Percentiles rank a stretch among this genome's conserved stretches.
These are phyloP conservation scores for Coleophora flavipennella DNA, from an alignment of 2,888 invertebrate species.

Conservation along the genomic window DNA sequence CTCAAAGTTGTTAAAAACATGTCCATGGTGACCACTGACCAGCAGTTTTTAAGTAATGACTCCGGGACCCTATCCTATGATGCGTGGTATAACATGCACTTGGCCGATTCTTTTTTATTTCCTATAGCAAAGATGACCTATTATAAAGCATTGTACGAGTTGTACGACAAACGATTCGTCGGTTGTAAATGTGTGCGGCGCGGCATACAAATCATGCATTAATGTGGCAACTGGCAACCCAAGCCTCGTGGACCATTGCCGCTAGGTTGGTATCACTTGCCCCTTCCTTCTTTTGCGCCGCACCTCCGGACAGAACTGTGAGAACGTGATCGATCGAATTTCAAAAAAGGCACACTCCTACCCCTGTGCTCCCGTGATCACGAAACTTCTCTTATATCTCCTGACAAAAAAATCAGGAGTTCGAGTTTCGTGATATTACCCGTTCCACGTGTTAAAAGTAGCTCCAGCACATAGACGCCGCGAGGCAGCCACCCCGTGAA, in stretches of 20 bases:
- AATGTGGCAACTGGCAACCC: conserved; percentile 35
- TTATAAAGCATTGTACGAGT: too few relatives aligned
- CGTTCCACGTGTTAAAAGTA: conserved; percentile 59
- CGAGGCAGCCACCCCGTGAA: conserved; percentile 48
- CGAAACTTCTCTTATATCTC: conserved; percentile 66
- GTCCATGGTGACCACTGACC: too few relatives aligned
- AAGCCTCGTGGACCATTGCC: conserved; percentile 62
- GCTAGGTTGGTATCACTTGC: conserved; percentile 59
- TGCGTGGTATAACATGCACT: too few relatives aligned
- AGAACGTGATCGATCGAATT: conserved; percentile 73
- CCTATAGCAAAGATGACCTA: too few relatives aligned
- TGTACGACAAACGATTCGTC: too few relatives aligned
- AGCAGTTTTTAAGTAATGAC: too few relatives aligned
- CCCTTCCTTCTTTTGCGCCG: conserved; percentile 71
- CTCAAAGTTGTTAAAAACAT: too few relatives aligned
- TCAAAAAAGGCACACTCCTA: conserved; percentile 71
- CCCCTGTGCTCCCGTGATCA: conserved; percentile 70
- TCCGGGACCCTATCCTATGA: too few relatives aligned
- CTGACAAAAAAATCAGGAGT: conserved; percentile 62
- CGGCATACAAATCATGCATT: too few relatives aligned
- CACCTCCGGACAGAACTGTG: conserved; percentile 63
- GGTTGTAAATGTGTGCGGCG: too few relatives aligned
- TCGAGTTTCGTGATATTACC: conserved; percentile 63
- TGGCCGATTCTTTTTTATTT: too few relatives aligned
- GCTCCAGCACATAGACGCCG: conserved; percentile 38